phyloP scores from a whole-genome alignment of 2,113 vertebrate species.

The Scatophagus argus region DNA sequence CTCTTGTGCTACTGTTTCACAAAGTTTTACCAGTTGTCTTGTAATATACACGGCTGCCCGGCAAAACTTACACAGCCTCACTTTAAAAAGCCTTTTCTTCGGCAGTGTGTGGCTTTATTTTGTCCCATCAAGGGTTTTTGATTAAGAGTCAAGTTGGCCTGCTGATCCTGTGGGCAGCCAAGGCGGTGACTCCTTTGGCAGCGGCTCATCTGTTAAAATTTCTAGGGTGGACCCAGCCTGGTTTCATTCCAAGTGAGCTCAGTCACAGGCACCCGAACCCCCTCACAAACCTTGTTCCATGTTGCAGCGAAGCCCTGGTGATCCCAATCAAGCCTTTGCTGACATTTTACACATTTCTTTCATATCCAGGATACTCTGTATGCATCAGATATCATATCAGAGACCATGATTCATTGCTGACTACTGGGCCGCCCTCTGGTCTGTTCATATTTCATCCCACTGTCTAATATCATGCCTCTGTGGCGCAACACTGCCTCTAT shows the following conservation, averaged over 20 bases:
- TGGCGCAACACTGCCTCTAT: conserved; percentile 53
- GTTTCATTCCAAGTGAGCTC: conserved; percentile 63
- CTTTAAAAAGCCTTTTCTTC: not conserved
- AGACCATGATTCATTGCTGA: conserved; percentile 60
- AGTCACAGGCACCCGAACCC: conserved; percentile 64
- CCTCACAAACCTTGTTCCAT: conserved; percentile 38
- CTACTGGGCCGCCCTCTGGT: conserved; percentile 41
- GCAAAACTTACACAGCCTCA: not conserved
- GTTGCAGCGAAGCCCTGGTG: conserved; percentile 17
- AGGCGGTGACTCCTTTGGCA: conserved; percentile 69
- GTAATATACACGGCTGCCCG: too few species aligned
- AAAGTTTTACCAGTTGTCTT: not conserved
- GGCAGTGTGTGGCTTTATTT: conserved; percentile 6
- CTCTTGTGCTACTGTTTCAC: not conserved
- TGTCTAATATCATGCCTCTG: conserved; percentile 60
- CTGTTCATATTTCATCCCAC: conserved; percentile 73
- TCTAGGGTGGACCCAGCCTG: conserved; percentile 56
- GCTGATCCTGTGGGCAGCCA: conserved; percentile 45
- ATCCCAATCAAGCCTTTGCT: conserved; percentile 43
- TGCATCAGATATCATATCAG: conserved; percentile 70
- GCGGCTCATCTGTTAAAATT: conserved; percentile 72
- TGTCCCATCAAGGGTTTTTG: conserved; percentile 33
- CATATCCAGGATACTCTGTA: conserved; percentile 44
- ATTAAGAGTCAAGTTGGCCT: conserved; percentile 48
- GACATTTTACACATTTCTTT: conserved; percentile 47